Percentiles rank a stretch among this genome's conserved stretches.
Evolutionary conservation across 92 coral and sea anemone genomes (phyloP).

Genomic region (Hydrozoanthus gracilis): DNA sequence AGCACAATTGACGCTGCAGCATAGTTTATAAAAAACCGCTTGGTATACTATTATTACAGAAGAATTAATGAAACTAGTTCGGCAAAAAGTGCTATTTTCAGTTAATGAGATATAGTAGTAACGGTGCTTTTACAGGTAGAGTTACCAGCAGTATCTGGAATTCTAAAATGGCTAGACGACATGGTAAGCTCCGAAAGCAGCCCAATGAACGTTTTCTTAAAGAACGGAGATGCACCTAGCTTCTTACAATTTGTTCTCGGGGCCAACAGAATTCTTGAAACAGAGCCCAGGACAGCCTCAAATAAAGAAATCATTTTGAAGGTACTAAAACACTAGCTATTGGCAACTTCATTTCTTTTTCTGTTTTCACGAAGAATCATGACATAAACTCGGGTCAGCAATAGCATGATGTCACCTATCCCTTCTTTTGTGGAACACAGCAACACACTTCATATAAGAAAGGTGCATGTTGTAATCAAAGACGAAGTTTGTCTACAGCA

Average conservation of each 20-base stretch:
- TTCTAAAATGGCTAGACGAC: conserved; percentile 33
- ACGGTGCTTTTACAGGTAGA: conserved; percentile 3
- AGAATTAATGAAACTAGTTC: background rate
- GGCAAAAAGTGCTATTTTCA: background rate
- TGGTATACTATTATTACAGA: no score
- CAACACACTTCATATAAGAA: no score
- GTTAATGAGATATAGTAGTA: no score
- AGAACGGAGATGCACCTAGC: conserved; percentile 10
- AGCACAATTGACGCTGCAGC: no score
- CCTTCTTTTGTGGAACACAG: no score
- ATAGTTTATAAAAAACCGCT: no score
- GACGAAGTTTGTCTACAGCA: no score
- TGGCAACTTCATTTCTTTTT: background rate
- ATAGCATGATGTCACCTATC: no score
- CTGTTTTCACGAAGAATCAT: background rate
- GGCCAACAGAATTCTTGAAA: conserved; percentile 19
- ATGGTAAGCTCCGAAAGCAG: conserved; percentile 21
- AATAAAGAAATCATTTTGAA: conserved; percentile 1
- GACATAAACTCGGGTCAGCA: background rate
- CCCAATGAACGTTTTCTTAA: conserved; percentile 27
- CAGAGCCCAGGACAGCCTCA: background rate
- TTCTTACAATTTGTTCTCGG: conserved; percentile 34
- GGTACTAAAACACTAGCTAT: background rate
- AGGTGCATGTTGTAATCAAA: no score
- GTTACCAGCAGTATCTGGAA: conserved; percentile 6